These are phyloP conservation scores for Stenodema calcarata DNA, from an alignment of 2,888 invertebrate species.

Conservation along the genomic window DNA sequence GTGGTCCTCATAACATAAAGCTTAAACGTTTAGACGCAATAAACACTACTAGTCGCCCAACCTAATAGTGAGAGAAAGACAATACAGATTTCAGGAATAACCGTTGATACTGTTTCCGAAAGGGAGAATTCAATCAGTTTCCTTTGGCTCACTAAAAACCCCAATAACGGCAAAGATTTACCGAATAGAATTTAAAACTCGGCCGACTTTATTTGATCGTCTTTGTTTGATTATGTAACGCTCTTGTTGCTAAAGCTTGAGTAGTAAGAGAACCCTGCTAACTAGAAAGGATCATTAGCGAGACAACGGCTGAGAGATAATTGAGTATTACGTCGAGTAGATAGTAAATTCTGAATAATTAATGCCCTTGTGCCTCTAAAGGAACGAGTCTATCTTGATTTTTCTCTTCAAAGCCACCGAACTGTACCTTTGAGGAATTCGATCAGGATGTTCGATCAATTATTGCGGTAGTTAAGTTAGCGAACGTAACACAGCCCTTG, in stretches of 20 bases:
- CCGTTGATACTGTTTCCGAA: too few relatives aligned
- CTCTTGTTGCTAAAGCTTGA: background rate
- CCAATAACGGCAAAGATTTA: too few relatives aligned
- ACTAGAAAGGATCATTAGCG: conserved; percentile 28
- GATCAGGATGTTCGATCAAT: background rate
- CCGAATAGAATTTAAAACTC: too few relatives aligned
- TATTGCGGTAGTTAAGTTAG: background rate
- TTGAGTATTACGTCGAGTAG: background rate
- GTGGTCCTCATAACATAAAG: too few relatives aligned
- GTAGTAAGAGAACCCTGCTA: background rate
- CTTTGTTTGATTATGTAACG: background rate
- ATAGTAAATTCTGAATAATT: background rate
- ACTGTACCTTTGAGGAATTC: background rate
- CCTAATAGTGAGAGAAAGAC: too few relatives aligned
- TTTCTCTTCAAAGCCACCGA: background rate
- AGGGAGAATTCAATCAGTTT: too few relatives aligned
- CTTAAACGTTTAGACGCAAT: too few relatives aligned
- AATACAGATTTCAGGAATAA: too few relatives aligned
- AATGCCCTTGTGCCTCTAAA: background rate
- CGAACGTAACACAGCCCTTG: too few relatives aligned
- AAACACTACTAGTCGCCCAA: too few relatives aligned
- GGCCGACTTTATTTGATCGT: background rate
- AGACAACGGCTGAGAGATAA: background rate
- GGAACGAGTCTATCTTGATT: background rate
- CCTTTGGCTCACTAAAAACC: too few relatives aligned